Evolutionary conservation across 2,113 vertebrate genomes (phyloP), one percentile per base, ranked within the genome.

Genomic region (Platichthys flesus): DNA sequence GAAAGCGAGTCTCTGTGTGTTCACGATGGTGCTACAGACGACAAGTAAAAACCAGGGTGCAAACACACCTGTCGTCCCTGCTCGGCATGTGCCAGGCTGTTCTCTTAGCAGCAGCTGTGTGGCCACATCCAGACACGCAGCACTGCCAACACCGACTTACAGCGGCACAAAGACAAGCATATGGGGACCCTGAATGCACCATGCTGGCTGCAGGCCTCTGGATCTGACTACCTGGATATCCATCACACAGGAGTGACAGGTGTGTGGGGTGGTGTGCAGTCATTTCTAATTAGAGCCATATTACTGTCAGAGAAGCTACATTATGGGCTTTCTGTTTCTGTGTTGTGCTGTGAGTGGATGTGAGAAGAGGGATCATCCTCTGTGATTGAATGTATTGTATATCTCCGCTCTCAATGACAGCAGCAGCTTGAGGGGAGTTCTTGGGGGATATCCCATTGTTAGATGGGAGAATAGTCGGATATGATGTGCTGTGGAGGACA

Each of bases 171-270:
- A 9, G 2, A 14, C 0, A 9, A 69, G 49, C 57, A 67, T 49
- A 63, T 62, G 28, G 76, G 76, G 76, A 65, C 74, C 73, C 72
- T 78, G 64, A 81, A 79, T 74, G 65, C 82, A 74, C 57, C 83
- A 14, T 7, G 6, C 74, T 51, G 63, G 77, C 75, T 80, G 56
- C 62, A 24, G 76, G 78, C 79, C 78, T 82, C 76, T 78, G 78
- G 23, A 72, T 88, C 67, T 73, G 82, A 81, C 78, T 85, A 86
- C 82, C 88, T 91, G 86, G 54, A 86, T 88, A 91, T 87, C 88
- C 76, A 79, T 90, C 83, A 84, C 23, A 21, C 67, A 60, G 26
- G 9, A 59, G 28, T 88, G 89, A 87, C 78, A 88, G 86, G 77
- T 84, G 84, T 79, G 88, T 88, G 84, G 84, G 56, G 88, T 55